Conservation (phyloP, 2,113 vertebrate genomes). For the Martes martes region DNA sequence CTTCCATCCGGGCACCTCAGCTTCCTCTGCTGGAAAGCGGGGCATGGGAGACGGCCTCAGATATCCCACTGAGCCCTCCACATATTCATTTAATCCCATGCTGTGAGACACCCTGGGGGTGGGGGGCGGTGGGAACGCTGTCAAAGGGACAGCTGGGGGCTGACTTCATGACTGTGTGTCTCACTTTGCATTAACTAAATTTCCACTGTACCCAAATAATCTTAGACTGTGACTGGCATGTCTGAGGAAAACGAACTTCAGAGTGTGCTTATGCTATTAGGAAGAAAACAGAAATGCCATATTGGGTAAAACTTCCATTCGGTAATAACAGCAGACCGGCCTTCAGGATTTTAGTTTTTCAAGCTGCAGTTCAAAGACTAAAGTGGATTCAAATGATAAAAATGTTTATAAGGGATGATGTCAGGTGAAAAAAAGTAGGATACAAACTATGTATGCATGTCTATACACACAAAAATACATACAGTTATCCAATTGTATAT, state of each 20-base stretch:
- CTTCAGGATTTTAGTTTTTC: background rate
- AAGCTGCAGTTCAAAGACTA: background rate
- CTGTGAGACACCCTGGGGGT: background rate
- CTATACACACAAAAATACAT: background rate
- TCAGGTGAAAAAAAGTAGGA: background rate
- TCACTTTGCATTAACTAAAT: background rate
- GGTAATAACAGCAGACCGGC: background rate
- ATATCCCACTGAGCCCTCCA: background rate
- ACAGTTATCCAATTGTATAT: background rate
- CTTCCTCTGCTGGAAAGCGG: background rate
- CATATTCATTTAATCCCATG: background rate
- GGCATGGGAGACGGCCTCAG: background rate
- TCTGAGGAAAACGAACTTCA: background rate
- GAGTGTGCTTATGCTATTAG: background rate
- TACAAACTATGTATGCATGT: background rate
- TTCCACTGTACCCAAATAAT: background rate
- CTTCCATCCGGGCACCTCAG: background rate
- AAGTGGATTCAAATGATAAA: conserved; percentile 38
- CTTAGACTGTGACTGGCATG: background rate
- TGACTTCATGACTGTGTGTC: background rate
- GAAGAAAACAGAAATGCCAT: background rate
- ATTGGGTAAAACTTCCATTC: background rate
- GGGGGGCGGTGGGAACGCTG: background rate
- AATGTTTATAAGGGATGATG: background rate
- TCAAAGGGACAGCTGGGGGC: background rate